Conservation (phyloP, 1,140 invertebrate species). For the Drosophila nebulosa region DNA sequence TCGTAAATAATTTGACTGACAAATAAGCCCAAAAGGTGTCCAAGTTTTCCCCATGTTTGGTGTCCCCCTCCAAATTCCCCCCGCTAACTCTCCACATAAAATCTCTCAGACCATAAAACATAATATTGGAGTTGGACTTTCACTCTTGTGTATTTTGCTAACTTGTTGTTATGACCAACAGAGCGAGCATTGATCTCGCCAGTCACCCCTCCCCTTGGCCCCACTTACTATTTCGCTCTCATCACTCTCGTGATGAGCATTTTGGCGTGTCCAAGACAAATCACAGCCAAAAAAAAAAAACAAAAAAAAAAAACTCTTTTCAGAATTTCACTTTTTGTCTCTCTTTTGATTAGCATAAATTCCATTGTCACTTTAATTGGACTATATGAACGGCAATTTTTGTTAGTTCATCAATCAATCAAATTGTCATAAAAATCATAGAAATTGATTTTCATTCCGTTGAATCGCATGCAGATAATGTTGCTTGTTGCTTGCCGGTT, state of each 20-base stretch:
- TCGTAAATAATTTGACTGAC: conserved; percentile 48
- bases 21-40: conserved; percentile 16
- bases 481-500: conserved; percentile 1
- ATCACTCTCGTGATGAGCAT: conserved; percentile 17
- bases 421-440: conserved; percentile 41
- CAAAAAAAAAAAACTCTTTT: conserved; percentile 12
- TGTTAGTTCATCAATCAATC: conserved; percentile 58
- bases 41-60: neutral
- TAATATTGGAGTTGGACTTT: conserved; percentile 65
- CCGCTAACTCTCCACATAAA: neutral
- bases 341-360: conserved; percentile 66
- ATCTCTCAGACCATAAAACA: conserved; percentile 48
- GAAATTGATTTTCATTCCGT: conserved; percentile 37
- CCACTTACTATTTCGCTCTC: neutral
- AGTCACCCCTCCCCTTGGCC: neutral
- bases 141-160: conserved; percentile 49
- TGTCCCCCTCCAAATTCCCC: neutral
- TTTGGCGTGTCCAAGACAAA: conserved; percentile 49
- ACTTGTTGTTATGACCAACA: conserved; percentile 6
- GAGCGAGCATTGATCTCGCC: conserved; percentile 58
- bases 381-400: conserved; percentile 38
- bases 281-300: conserved; percentile 18
- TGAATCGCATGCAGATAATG: neutral
- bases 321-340: conserved; percentile 58
- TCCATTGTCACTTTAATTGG: conserved; percentile 59